A percentile compares a stretch with the other conserved stretches of the same genome.
Evolutionary conservation across 2,113 vertebrate genomes (phyloP).

Genomic region (Ibidorhyncha struthersii): DNA sequence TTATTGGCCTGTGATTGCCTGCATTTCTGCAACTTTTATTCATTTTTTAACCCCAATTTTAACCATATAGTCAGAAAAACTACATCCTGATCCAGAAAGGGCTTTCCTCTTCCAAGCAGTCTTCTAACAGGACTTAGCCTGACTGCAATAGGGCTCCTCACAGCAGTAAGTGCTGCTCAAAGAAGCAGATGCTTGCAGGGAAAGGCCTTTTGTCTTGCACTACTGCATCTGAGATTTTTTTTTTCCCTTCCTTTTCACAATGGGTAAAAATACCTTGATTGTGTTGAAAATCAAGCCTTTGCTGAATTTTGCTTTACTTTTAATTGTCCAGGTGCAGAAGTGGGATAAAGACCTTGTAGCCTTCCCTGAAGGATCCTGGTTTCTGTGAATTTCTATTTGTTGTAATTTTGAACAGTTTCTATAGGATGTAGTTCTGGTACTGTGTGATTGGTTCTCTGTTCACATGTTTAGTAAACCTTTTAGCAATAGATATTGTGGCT

Average conservation of each 20-base stretch:
- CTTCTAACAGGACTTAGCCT: not conserved
- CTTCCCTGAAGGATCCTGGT: not conserved
- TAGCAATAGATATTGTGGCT: not conserved
- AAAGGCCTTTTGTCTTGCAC: conserved; percentile 4
- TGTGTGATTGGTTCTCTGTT: not conserved
- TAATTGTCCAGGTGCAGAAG: not conserved
- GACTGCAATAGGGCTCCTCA: not conserved
- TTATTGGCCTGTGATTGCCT: not conserved
- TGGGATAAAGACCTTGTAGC: not conserved
- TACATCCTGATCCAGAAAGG: not conserved
- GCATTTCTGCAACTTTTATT: not conserved
- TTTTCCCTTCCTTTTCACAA: not conserved
- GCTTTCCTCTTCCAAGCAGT: not conserved
- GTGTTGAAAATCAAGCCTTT: not conserved
- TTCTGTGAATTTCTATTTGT: not conserved
- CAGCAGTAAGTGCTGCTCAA: not conserved
- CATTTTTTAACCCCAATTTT: not conserved
- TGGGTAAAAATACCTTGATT: not conserved
- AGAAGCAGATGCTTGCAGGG: not conserved
- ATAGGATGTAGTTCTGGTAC: not conserved
- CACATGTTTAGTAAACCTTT: not conserved
- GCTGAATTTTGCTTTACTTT: not conserved
- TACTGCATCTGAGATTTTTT: not conserved
- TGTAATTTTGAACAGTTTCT: not conserved
- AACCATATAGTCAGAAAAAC: not conserved